These are phyloP conservation scores for Tryphoninae sp. DNA, from an alignment of 2,888 invertebrate species.

Conservation along the genomic window DNA sequence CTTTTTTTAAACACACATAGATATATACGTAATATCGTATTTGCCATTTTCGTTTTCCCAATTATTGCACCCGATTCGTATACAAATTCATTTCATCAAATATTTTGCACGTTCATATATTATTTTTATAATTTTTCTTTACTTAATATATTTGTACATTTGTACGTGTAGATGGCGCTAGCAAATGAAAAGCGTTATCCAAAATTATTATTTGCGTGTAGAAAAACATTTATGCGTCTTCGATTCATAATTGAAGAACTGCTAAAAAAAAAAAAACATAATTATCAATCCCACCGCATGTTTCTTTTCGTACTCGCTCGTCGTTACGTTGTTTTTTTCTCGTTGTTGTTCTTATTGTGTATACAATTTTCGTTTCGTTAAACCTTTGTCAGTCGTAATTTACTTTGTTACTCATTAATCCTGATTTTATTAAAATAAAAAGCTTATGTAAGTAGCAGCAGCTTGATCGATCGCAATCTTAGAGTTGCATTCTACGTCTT, in stretches of 20 bases:
- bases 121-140: constrained; percentile 2
- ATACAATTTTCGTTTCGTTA: constrained; percentile 61
- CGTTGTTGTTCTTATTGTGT: constrained; percentile 54
- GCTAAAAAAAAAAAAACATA: background rate
- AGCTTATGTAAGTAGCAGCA: constrained; percentile 7
- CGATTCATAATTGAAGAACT: background rate
- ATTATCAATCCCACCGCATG: constrained; percentile 31
- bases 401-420: constrained; percentile 48
- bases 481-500: background rate
- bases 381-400: constrained; percentile 58
- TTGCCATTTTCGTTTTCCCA: constrained; percentile 23
- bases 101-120: constrained; percentile 15
- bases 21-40: background rate
- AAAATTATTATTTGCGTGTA: constrained; percentile 1
- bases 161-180: constrained; percentile 17
- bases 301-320: constrained; percentile 49
- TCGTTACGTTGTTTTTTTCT: constrained; percentile 61
- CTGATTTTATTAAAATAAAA: background rate
- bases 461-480: constrained; percentile 16
- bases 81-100: constrained; percentile 25
- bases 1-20: too few species aligned
- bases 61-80: constrained; percentile 28
- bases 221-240: background rate
- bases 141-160: constrained; percentile 13
- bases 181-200: background rate